Base-by-base conservation (phyloP, 2,888 invertebrate genomes). In the Tillus elongatus region DNA sequence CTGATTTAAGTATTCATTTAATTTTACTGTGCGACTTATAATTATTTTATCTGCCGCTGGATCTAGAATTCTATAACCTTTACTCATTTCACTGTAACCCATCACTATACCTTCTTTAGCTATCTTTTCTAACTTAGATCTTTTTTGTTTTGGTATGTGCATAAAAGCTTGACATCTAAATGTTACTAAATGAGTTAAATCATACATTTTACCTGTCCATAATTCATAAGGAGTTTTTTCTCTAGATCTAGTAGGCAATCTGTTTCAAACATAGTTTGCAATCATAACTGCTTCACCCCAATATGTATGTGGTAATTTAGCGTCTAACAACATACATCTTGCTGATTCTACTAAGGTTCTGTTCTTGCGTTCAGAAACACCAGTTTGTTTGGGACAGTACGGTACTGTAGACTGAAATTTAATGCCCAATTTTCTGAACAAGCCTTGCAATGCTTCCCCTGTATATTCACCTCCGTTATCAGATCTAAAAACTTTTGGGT, bases 401-500 rank as follows among this genome's bases (percentile, higher is more conserved):
- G 24, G 24, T 24, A 24, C n/a, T n/a, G n/a, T n/a, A n/a, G n/a
- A n/a, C n/a, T n/a, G n/a, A n/a, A n/a, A n/a, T n/a, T n/a, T n/a
- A n/a, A n/a, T n/a, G n/a, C n/a, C n/a, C n/a, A n/a, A n/a, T n/a
- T n/a, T n/a, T n/a, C n/a, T n/a, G n/a, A n/a, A n/a, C n/a, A n/a
- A n/a, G n/a, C n/a, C n/a, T n/a, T n/a, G n/a, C n/a, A n/a, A n/a
- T n/a, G n/a, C n/a, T n/a, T n/a, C n/a, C n/a, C n/a, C n/a, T n/a
- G n/a, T n/a, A n/a, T 35, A 35, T 29, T 35, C 29, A n/a, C n/a
- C n/a, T n/a, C n/a, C n/a, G n/a, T n/a, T n/a, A n/a, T n/a, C n/a
- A n/a, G n/a, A n/a, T n/a, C 32, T 32, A 2, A 42, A 32, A n/a
- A 38, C 32, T 15, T 39, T 40, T 2, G 26, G 35, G 2, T 15